Evolutionary conservation across 2,113 vertebrate species (phyloP), one percentile per base, ranked within the genome.

Genomic region (Pseudopipra pipra): DNA sequence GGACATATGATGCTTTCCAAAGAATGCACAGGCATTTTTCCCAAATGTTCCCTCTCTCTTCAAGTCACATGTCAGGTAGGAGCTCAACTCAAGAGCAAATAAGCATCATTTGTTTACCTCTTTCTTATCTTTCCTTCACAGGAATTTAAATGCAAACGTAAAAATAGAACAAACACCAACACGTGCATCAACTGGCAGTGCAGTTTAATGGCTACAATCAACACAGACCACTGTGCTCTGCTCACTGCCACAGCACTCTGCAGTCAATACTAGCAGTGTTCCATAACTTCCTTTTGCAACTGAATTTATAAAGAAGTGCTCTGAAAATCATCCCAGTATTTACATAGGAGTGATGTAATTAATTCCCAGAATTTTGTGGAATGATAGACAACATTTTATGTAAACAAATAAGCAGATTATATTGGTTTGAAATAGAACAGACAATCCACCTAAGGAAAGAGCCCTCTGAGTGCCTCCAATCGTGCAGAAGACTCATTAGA

Each of bases 121-220:
- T 93, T 95, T 95, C 94, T 97, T 96, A 96, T 96, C 96, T 96
- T 97, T 88, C 85, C 94, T 97, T 88, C 96, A 59, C 41, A 94
- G 94, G 85, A 97, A 98, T 96, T 98, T 88, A 97, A 97, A 98
- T 96, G 96, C 97, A 98, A 97, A 97, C 95, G 91, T 68, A 88
- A 96, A 97, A 97, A 75, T 4, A 93, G 90, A 97, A 96, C 37
- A 86, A 97, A 95, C 91, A 96, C 68, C 81, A 96, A 79, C 75
- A 92, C 95, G 93, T 85, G 90, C 92, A 97, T 91, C 81, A 74
- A 88, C 54, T 59, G 78, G 86, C 56, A 77, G 78, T 9, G 18
- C 83, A 97, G 90, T 68, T 62, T 94, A 96, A 97, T 89, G 96
- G 87, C 89, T 84, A 37, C 89, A 92, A 63, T 89, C 89, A 93